phyloP scores from a whole-genome alignment of 1,140 invertebrate species.

The Monochamus saltuarius region DNA sequence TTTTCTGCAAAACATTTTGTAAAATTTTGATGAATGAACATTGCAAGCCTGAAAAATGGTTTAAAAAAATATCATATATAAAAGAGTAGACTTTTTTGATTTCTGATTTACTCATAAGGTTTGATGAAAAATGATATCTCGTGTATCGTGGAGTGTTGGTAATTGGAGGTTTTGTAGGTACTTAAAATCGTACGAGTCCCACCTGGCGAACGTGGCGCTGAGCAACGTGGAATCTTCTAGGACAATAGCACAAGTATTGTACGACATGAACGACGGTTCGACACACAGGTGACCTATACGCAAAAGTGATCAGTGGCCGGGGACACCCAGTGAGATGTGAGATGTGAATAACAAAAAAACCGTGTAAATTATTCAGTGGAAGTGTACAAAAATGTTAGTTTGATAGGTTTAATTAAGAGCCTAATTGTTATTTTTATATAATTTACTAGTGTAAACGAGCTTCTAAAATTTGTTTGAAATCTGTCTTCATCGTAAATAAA shows the following conservation, averaged over 20 bases:
- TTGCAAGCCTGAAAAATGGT: no score
- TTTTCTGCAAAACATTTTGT: no score
- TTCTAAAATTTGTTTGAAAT: slow-evolving; percentile 36
- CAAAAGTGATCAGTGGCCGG: slow-evolving; percentile 25
- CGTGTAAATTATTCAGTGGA: slow-evolving; percentile 45
- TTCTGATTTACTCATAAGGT: no score
- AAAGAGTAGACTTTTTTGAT: no score
- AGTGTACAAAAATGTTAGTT: slow-evolving; percentile 49
- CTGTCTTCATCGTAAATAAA: slow-evolving; percentile 29
- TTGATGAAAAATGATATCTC: no score
- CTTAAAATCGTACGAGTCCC: slow-evolving; percentile 86
- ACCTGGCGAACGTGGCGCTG: slow-evolving; percentile 86
- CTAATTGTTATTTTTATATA: slow-evolving; percentile 54
- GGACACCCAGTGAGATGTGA: slow-evolving; percentile 27
- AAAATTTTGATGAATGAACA: no score
- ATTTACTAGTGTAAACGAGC: slow-evolving; percentile 50
- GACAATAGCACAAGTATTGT: slow-evolving; percentile 93
- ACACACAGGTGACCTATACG: slow-evolving; percentile 50
- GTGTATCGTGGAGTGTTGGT: no score
- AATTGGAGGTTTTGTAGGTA: slow-evolving; percentile 62
- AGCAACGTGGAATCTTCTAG: slow-evolving; percentile 93
- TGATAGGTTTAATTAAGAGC: slow-evolving; percentile 46
- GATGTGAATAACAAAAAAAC: slow-evolving; percentile 27
- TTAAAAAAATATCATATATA: no score
- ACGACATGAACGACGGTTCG: slow-evolving; percentile 73